phyloP scores from a whole-genome alignment of 2,113 vertebrate species.

The Phyllostomus discolor region DNA sequence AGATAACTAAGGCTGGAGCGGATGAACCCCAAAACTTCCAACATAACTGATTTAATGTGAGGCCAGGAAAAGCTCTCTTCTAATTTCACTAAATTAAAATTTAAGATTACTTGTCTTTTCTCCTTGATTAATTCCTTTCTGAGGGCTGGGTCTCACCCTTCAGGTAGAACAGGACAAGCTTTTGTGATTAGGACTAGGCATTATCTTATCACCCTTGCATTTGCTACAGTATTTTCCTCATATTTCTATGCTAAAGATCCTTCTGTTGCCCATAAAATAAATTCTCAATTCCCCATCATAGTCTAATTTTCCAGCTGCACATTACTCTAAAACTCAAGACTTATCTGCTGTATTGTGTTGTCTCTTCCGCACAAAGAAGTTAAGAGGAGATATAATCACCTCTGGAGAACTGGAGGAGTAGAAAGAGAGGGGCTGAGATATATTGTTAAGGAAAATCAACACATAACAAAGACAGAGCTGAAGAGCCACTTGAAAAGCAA shows the following conservation, averaged over 20 bases:
- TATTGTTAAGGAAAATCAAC: not conserved
- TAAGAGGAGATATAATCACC: not conserved
- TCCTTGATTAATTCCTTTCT: not conserved
- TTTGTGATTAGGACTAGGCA: not conserved
- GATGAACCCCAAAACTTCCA: conserved; percentile 4
- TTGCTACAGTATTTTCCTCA: not conserved
- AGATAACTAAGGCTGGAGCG: not conserved
- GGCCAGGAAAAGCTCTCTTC: not conserved
- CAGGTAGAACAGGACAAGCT: not conserved
- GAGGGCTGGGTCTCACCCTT: not conserved
- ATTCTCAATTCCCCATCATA: not conserved
- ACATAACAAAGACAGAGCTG: not conserved
- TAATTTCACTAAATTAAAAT: not conserved
- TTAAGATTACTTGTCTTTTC: not conserved
- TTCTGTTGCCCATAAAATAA: not conserved
- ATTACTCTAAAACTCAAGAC: not conserved
- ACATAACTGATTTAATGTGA: not conserved
- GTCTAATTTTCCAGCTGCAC: not conserved
- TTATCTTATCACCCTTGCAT: not conserved
- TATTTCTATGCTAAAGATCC: not conserved
- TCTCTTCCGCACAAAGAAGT: not conserved
- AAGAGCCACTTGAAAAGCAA: not conserved
- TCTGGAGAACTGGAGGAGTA: not conserved
- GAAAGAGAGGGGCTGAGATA: not conserved
- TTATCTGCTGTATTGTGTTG: not conserved